A percentile compares a stretch with the other conserved stretches of the same genome.
Conservation (phyloP, 2,113 vertebrate species). For the Notothenia coriiceps region DNA sequence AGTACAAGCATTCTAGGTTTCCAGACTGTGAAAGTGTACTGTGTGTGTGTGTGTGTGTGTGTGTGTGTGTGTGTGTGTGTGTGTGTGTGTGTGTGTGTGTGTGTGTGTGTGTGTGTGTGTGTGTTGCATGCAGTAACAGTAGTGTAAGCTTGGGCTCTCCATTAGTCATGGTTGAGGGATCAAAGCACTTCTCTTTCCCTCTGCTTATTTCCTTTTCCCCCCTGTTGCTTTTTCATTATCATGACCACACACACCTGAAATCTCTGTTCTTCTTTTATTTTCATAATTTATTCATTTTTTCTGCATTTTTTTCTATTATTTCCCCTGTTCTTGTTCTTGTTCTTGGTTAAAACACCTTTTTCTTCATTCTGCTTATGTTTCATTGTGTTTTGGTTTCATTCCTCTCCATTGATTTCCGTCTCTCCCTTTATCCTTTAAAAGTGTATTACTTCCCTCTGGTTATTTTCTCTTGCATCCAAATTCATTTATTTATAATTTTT, state of each 20-base stretch:
- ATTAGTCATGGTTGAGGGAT: conserved; percentile 71
- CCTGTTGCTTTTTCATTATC: conserved; percentile 38
- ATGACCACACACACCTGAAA: conserved; percentile 61
- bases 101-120: conserved; percentile 32
- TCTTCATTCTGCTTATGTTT: neutral
- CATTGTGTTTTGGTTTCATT: neutral
- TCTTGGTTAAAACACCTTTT: neutral
- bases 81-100: conserved; percentile 24
- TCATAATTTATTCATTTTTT: neutral
- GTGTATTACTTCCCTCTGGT: neutral
- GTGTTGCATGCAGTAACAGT: conserved; percentile 32
- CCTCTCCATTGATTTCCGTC: conserved; percentile 14
- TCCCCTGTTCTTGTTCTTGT: neutral
- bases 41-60: neutral
- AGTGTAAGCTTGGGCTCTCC: conserved; percentile 56
- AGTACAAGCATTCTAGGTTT: conserved; percentile 18
- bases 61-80: neutral
- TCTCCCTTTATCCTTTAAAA: neutral
- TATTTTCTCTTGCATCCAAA: conserved; percentile 2
- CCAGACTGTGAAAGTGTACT: too few species aligned
- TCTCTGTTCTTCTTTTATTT: conserved; percentile 21
- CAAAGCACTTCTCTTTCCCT: conserved; percentile 64
- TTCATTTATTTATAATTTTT: neutral
- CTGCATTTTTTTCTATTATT: neutral
- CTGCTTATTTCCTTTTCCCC: conserved; percentile 3